Base-by-base conservation (phyloP, 2,113 vertebrate species). In the Calidris pugnax region DNA sequence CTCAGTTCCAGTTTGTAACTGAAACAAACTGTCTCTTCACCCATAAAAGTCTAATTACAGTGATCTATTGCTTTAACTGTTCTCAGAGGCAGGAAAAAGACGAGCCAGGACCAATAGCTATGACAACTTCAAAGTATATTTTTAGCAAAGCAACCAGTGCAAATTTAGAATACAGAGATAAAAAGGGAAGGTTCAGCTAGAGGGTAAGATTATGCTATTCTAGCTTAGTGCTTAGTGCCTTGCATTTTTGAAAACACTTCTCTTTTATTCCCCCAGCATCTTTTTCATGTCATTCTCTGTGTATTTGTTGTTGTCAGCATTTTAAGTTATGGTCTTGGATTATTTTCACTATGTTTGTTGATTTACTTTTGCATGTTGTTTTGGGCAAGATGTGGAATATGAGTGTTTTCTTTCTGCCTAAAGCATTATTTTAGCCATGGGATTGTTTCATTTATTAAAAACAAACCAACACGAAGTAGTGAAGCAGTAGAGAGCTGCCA, bases 91-190 rank as follows among this genome's bases (percentile, higher is more conserved):
- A 89, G 83, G 87, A 92, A 77, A 88, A 92, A 88, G 79, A 89
- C 0, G 1, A 95, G 27, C 73, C 56, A 89, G 86, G 92, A 93
- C 95, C 86, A 91, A 96, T 90, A 97, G 83, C 86, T 97, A 43
- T 92, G 76, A 95, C 76, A 93, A 89, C 73, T 91, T 96, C 57
- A 20, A 85, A 90, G 76, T 85, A 18, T 96, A 95, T 95, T 96
- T 96, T 93, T 97, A 97, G 94, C 76, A 89, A 89, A 93, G 92
- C 76, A 93, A 72, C 80, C 69, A 82, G 73, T 85, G 57, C 77
- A 92, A 96, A 95, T 95, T 97, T 97, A 95, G 95, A 92, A 76
- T 84, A 92, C 32, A 76, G 80, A 77, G 93, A 96, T 97, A 95
- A 96, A 95, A 94, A 69, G 50, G 57, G 89, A 89, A 86, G 81